A percentile compares a stretch with the other conserved stretches of the same genome.
Conservation (phyloP, 2,113 vertebrate species). For the Cromileptes altivelis region DNA sequence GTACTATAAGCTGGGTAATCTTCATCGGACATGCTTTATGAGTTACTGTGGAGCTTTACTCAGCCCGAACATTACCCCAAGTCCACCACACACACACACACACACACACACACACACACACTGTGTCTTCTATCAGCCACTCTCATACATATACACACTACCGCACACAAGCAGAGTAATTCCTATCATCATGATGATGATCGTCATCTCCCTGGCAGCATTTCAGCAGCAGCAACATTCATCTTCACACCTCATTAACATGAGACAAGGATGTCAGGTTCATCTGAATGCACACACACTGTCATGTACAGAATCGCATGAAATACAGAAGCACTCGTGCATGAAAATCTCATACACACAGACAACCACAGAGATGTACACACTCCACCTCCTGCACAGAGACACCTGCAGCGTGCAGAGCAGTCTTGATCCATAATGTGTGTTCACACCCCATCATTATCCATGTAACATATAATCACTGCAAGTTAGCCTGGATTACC, state of each 20-base stretch:
- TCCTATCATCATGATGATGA: conserved; percentile 24
- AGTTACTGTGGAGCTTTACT: conserved; percentile 7
- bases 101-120: neutral
- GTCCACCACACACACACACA: neutral
- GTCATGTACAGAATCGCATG: neutral
- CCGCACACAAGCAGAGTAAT: conserved; percentile 19
- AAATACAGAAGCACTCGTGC: neutral
- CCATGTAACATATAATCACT: conserved; percentile 27
- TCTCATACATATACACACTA: neutral
- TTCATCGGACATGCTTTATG: conserved; percentile 48
- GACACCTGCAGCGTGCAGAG: conserved; percentile 28
- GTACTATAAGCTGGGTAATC: conserved; percentile 19
- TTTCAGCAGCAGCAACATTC: conserved; percentile 37
- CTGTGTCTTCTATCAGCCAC: neutral
- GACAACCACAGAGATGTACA: neutral
- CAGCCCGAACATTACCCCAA: neutral
- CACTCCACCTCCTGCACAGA: neutral
- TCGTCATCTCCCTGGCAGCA: conserved; percentile 15
- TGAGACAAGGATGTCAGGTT: conserved; percentile 31
- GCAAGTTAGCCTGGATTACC: conserved; percentile 16
- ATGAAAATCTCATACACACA: neutral
- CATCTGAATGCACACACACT: neutral
- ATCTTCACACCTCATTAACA: conserved; percentile 50
- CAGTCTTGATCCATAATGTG: conserved; percentile 13
- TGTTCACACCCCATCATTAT: conserved; percentile 27